phyloP scores from a whole-genome alignment of 2,113 vertebrate genomes.

The Enhydra lutris region DNA sequence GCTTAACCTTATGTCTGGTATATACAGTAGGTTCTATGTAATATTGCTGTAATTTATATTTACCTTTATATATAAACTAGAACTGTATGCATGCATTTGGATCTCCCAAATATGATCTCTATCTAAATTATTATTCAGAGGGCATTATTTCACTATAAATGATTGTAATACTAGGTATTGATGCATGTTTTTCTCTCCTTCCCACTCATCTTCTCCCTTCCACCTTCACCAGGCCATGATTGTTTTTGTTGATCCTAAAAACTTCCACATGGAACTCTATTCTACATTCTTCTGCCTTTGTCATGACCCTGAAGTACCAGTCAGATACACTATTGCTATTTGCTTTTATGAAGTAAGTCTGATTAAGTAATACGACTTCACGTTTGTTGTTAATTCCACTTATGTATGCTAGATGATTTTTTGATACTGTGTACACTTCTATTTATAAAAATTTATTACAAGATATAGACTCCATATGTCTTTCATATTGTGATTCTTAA shows the following conservation, averaged over 20 bases:
- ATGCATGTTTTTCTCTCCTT: conserved; percentile 50
- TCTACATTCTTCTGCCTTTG: conserved; percentile 94
- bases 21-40: neutral
- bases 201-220: neutral
- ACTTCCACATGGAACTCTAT: conserved; percentile 94
- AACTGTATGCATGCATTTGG: neutral
- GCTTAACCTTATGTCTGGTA: neutral
- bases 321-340: conserved; percentile 91
- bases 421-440: neutral
- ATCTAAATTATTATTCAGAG: neutral
- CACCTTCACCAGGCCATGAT: conserved; percentile 89
- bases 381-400: neutral
- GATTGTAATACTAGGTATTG: neutral
- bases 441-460: neutral
- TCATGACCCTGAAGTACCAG: conserved; percentile 92
- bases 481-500: conserved; percentile 8
- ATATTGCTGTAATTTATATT: neutral
- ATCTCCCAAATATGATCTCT: neutral
- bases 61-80: neutral
- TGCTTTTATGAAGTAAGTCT: conserved; percentile 94
- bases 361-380: neutral
- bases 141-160: conserved; percentile 9
- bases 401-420: neutral
- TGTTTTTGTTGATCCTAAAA: conserved; percentile 92
- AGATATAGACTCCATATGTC: neutral